Evolutionary conservation across 2,888 invertebrate genomes (phyloP), one percentile per base, ranked within the genome.

Genomic region (Iphiclides podalirius): DNA sequence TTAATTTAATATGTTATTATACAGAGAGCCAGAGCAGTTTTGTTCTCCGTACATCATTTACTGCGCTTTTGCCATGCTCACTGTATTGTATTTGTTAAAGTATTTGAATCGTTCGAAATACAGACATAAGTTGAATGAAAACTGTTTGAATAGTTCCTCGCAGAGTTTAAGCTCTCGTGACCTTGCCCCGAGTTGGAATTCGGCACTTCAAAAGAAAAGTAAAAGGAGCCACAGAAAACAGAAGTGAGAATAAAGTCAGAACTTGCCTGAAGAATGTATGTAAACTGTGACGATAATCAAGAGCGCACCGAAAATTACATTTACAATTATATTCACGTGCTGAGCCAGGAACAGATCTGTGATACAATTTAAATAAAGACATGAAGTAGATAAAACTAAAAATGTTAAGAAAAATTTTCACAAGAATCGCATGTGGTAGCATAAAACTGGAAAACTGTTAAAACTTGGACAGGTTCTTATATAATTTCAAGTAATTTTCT

Each of bases 41-140:
- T 49, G 44, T 44, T 39, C 49, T 7, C 16, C 16, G 2, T 16
- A 28, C 16, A 33, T 44, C 17, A 44, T 49, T 28, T 44, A 44
- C 34, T 12, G 44, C 20, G 49, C 39, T 9, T 7, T 49, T 16
- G 16, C 31, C 8, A 44, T 49, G 49, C 39, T 49, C 2, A 15
- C 20, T 1, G 15, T 49, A 17, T 49, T 44, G 14, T 49, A 45
- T 36, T 20, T 51, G 13, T 20, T 52, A 1, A 52, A 45, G 37
- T 48, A 11, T 48, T 23, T 38, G 23, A 36, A 52, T 31, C 34
- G 16, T 4, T n/a, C 37, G 6, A 51, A 45, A 40, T 20, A 9
- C 13, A 35, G 13, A 40, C 31, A 36, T 12, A 11, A 13, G 28
- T 40, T 11, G 4, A 17, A 14, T 3, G 34, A 39, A 16, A 0